Conservation (phyloP, 2,113 vertebrate species). For the Oreochromis niloticus region DNA sequence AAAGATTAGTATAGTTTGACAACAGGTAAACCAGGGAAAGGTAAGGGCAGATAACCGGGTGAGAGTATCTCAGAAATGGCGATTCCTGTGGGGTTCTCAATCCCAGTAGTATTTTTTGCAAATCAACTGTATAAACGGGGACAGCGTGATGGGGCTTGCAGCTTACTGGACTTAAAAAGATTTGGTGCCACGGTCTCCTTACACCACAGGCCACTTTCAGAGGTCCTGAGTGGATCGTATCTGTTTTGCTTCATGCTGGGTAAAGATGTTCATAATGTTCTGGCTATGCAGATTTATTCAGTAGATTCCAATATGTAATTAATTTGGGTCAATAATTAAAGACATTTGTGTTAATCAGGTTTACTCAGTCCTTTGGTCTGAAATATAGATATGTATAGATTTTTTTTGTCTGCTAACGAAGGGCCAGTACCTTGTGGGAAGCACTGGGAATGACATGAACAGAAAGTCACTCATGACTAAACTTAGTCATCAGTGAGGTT, state of each 20-base stretch:
- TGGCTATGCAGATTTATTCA: neutral
- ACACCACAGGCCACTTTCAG: neutral
- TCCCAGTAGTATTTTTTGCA: neutral
- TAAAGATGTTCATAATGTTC: neutral
- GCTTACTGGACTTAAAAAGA: neutral
- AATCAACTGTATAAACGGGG: neutral
- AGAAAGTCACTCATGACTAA: neutral
- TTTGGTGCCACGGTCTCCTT: neutral
- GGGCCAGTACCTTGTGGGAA: neutral
- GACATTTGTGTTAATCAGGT: neutral
- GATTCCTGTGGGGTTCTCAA: neutral
- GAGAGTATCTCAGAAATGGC: neutral
- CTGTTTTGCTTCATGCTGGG: neutral
- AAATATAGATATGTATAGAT: neutral
- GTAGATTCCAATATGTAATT: neutral
- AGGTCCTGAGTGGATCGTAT: neutral
- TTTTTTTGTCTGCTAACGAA: neutral
- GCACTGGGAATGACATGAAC: neutral
- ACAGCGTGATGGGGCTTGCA: neutral
- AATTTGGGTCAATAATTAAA: neutral
- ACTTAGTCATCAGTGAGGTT: neutral
- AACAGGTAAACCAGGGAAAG: neutral
- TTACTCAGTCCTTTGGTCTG: neutral
- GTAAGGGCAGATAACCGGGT: neutral
- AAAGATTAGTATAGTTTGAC: neutral